A percentile compares a stretch with the other conserved stretches of the same genome.
Conservation (phyloP, 2,797 vertebrate species). For the Coregonus suidteri region DNA sequence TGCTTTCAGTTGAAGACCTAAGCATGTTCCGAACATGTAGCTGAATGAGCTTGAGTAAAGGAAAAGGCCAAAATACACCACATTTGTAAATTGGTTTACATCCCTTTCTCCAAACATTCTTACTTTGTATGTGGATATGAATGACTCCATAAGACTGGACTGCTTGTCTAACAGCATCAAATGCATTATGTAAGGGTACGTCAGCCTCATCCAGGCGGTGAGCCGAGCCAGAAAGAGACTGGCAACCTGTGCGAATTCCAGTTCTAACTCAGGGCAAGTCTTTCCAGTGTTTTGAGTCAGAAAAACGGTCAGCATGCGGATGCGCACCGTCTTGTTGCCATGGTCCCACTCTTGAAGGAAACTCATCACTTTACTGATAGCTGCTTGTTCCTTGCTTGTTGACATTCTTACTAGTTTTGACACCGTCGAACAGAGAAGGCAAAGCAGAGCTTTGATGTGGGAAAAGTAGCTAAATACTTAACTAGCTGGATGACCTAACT, state of each 20-base stretch:
- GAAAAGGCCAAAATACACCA: neutral
- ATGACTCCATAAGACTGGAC: neutral
- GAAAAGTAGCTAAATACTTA: no score
- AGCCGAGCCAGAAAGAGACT: conserved; percentile 85
- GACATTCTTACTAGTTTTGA: conserved; percentile 51
- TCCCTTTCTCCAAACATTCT: neutral
- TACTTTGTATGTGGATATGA: neutral
- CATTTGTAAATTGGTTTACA: neutral
- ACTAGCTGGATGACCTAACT: no score
- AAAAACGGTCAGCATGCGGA: conserved; percentile 77
- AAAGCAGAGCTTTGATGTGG: no score
- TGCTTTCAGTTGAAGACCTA: conserved; percentile 80
- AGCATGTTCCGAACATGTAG: conserved; percentile 77
- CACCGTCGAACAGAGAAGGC: no score
- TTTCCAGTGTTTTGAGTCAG: conserved; percentile 74
- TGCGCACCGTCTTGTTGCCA: conserved; percentile 59
- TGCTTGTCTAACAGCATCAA: no score
- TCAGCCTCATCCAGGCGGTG: conserved; percentile 81
- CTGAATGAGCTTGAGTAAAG: conserved; percentile 58
- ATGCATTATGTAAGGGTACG: conserved; percentile 71
- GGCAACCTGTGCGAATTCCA: conserved; percentile 80
- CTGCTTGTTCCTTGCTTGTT: conserved; percentile 71
- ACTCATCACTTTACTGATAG: conserved; percentile 69
- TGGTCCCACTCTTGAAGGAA: conserved; percentile 85
- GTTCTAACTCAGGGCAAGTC: conserved; percentile 81